phyloP scores from a whole-genome alignment of 2,888 invertebrate genomes.

The Pyrrhia umbra region DNA sequence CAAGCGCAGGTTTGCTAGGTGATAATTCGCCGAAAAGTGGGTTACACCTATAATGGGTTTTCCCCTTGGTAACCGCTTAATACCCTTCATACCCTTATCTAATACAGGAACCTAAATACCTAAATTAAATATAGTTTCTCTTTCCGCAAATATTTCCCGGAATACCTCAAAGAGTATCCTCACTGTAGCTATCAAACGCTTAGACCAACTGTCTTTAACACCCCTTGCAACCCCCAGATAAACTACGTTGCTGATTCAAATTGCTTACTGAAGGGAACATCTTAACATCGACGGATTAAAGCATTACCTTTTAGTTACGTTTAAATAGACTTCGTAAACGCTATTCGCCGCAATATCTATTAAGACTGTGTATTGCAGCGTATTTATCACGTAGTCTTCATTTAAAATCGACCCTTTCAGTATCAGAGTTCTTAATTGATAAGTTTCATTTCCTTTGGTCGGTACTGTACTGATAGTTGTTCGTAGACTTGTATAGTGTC shows the following conservation, averaged over 20 bases:
- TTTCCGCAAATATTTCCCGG: background rate
- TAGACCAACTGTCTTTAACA: background rate
- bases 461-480: background rate
- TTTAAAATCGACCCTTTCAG: constrained; percentile 26
- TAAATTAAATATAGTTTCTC: background rate
- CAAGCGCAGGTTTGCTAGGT: background rate
- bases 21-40: too few species aligned
- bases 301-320: constrained; percentile 13
- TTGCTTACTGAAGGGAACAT: constrained; percentile 20
- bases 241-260: constrained; percentile 19
- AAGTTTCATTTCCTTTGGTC: constrained; percentile 1
- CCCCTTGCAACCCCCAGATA: background rate
- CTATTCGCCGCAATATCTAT: constrained; percentile 35
- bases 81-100: too few species aligned
- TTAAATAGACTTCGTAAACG: constrained; percentile 13
- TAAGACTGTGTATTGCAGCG: constrained; percentile 16
- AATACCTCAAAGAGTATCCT: background rate
- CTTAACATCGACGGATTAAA: constrained; percentile 29
- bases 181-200: too few species aligned
- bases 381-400: constrained; percentile 22
- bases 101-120: background rate
- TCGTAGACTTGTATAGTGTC: background rate
- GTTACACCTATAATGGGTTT: too few species aligned
- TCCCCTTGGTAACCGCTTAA: too few species aligned
- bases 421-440: constrained; percentile 16